Base-by-base conservation (phyloP, 2,797 vertebrate species). In the Antrozous pallidus region DNA sequence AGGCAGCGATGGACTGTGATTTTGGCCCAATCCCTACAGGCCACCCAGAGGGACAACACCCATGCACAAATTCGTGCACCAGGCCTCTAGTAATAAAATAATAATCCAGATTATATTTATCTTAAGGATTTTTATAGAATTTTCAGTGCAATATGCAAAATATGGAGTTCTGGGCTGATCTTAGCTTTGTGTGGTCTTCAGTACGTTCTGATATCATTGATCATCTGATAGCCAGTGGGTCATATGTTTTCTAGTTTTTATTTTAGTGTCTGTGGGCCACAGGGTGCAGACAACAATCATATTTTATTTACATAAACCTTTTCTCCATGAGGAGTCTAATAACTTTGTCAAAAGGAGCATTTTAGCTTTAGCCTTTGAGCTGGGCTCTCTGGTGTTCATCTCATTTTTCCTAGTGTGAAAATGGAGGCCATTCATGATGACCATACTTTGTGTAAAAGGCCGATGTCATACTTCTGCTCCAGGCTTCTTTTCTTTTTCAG, bases 61-160 rank as follows among this genome's bases (percentile, higher is more conserved):
- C 1, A 7, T 54, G 51, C 51, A 54, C 22, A 24, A 54, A 54
- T 54, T 54, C 20, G 8, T 54, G 51, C 22, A 54, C 22, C 51
- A 54, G 51, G 51, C 51, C 51, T 54, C 51, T 54, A 54, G 51
- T 54, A 17, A 26, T 12, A 36, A 36, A 28, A 40, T 87, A n/a
- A 12, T 45, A n/a, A 61, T 86, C 26, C 5, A 89, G 38, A 84
- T 95, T 77, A 4, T 61, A 54, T 82, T 70, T 94, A 83, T 87
- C 69, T 71, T 94, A 84, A 45, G 36, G 31, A 54, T 93, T 87
- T 90, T 71, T 42, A 36, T 49, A 65, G 87, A 58, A 58, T 93
- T 97, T 96, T 96, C 56, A 61, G 0, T 85, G 54, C 6, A 38
- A 84, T 11, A 40, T 49, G 65, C 36, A 78, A 69, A 82, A 49